Base-by-base conservation (phyloP, 2,888 invertebrate genomes). In the Pteria penguin region DNA sequence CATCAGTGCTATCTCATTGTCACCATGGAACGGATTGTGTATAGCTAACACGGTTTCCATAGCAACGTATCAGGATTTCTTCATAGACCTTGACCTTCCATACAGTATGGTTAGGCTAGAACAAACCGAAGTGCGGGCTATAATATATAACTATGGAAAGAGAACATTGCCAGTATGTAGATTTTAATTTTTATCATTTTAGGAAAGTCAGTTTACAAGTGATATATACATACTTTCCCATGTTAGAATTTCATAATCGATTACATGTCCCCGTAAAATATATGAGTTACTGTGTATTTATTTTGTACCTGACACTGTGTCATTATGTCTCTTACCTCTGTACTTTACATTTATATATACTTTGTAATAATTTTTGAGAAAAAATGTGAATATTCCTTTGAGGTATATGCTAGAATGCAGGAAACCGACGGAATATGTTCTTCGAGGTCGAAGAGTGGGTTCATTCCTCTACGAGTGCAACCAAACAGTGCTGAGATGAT, bases 101-200 rank as follows among this genome's bases (percentile, higher is more conserved):
- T 86, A 83, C 76, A 82, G 76, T 54, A 84, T 81, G 11, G 79
- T 84, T 22, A 62, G 85, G 27, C 79, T 85, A 80, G 86, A 86
- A 67, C 85, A 86, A 71, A 75, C 86, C 24, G 83, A 84, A 57
- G 82, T 86, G 24, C 67, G 83, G 24, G 86, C 80, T 4, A 84
- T 84, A 1, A 72, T 86, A n/a, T 85, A 84, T 65, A 86, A 86
- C 71, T 86, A 86, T 71, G 68, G 79, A 75, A 58, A 60, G 4
- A 32, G 72, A 11, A 58, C 55, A 4, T 32, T 84, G 5, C 72
- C 76, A 55, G 83, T 83, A 66, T 61, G 80, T 72, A 22, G 45
- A 1, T n/a, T n/a, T n/a, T n/a, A n/a, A 8, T 45, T 45, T 45
- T 45, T 45, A 45, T 45, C 8, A 11, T 14, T 14, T 11, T 11